Percentiles rank a stretch among this genome's conserved stretches.
phyloP scores from a whole-genome alignment of 2,797 vertebrate species.

The Lemur catta region DNA sequence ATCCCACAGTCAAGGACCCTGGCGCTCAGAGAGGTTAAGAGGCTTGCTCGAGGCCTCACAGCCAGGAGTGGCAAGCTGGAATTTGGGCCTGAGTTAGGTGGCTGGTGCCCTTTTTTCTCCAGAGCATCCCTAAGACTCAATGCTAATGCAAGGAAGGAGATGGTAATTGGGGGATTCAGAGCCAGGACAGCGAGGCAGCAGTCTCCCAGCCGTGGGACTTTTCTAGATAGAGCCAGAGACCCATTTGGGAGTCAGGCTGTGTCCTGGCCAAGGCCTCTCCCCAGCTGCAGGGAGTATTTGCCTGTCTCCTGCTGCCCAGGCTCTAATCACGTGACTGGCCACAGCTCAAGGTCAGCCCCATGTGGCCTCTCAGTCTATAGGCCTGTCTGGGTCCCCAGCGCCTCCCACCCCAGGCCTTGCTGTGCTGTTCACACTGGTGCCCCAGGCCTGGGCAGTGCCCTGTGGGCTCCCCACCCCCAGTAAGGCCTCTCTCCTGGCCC shows the following conservation, averaged over 20 bases:
- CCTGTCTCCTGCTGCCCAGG: background rate
- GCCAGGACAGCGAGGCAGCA: background rate
- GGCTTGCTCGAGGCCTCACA: background rate
- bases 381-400: background rate
- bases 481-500: background rate
- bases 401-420: background rate
- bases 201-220: background rate
- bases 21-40: background rate
- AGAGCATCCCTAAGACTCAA: background rate
- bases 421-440: background rate
- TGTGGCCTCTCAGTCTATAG: background rate
- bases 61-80: background rate
- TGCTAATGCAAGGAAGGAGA: background rate
- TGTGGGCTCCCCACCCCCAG: too few species aligned
- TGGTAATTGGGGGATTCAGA: fast-evolving
- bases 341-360: background rate
- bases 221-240: background rate
- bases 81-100: background rate
- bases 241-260: background rate
- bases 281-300: background rate
- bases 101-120: background rate
- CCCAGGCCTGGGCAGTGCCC: background rate
- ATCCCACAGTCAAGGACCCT: background rate
- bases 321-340: background rate
- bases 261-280: background rate